Evolutionary conservation across 1,140 invertebrate species (phyloP), one percentile per base, ranked within the genome.

Genomic region (Hyles euphorbiae): DNA sequence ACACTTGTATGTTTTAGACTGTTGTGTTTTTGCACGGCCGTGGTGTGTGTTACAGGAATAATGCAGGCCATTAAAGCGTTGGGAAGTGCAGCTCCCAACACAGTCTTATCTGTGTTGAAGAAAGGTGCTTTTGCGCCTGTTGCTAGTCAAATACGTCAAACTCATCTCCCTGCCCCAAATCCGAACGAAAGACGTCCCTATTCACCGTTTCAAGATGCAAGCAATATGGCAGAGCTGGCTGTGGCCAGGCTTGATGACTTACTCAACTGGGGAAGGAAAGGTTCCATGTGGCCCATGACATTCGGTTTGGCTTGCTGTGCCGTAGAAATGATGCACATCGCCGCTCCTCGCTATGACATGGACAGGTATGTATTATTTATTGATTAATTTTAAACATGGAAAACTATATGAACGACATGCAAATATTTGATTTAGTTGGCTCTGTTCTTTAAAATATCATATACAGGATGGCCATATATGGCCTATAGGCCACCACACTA

Each of bases 271-370:
- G 97, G 95, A 48, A 92, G 97, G 68, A 98, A 97, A 89, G 93
- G 93, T 78, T 99, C 96, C 0, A 81, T 98, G 3, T 99, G 97
- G 98, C 98, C 98, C 0, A 90, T 98, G 88, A 99, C 97, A 34
- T 99, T 99, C 90, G 98, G 98, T 65, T 87, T 99, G 66, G 98
- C 98, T 0, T 99, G 98, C 73, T 99, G 98, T 91, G 98, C 98
- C 64, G 97, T 99, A 0, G 98, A 99, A 90, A 99, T 99, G 98
- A 99, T 99, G 98, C 98, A 99, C 89, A 98, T 99, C 60, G 98
- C 98, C 65, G 98, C 98, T 45, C 97, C 98, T 5, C 91, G 98
- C 68, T 99, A 99, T 81, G 98, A 99, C 78, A 98, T 99, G 97
- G 98, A 98, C 90, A 91, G 92, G 89, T 91, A 56, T 40, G 12